Base-by-base conservation (phyloP, 2,113 vertebrate species). In the Crypturellus undulatus region DNA sequence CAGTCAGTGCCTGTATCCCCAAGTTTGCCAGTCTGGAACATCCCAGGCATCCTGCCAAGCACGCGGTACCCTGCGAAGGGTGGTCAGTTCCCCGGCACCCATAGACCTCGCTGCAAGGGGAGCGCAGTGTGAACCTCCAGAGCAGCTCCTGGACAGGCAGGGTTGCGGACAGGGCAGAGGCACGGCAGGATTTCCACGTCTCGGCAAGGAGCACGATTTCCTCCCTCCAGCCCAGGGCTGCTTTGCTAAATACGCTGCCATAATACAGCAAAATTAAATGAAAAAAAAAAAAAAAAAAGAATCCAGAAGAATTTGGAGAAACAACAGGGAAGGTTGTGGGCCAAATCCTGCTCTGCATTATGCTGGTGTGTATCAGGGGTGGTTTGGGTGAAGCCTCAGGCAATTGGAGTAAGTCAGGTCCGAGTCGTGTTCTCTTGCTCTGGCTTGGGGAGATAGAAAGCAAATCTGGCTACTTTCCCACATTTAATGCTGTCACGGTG, bases 1-100 rank as follows among this genome's bases (percentile, higher is more conserved):
- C 0, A 0, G 28, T 9, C 84, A 54, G 67, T 65, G 59, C 12
- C 34, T 19, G 18, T 24, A 43, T 69, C 21, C 67, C 42, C 10
- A 2, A 76, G 78, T 28, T 22, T 64, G 36, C 58, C 7, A 14
- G 26, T 26, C 45, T 28, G 12, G 25, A 24, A 19, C 11, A 12
- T 26, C n/a, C 42, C 70, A 60, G 1, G 0, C 21, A 16, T 9
- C 67, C 32, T 86, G 51, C 34, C 19, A 14, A 93, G 91, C 70
- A 9, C 0, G 1, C 0, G 0, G 76, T 62, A 78, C 21, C 42
- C 67, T 1, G 0, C 12, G 34, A 0, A 0, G 51, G 25, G 60
- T 60, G 60, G 52, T 4, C 9, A 5, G 65, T 28, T 43, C 62
- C 52, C 26, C 14, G 36, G 59, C 69, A 77, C 49, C 65, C 77